phyloP scores from a whole-genome alignment of 2,888 invertebrate genomes.

The Drosophila subquinaria region DNA sequence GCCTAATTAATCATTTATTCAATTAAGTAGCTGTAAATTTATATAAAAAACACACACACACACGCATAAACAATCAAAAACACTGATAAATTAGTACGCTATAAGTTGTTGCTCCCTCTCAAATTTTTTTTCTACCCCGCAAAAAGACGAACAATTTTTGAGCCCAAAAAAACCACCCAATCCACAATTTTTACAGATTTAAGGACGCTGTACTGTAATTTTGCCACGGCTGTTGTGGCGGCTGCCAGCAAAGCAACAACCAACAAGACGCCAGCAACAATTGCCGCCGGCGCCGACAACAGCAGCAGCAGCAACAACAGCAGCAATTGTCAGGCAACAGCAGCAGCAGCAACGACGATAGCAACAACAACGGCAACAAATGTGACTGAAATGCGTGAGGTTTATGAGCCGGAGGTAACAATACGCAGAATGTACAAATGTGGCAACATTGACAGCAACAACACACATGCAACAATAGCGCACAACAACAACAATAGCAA shows the following conservation, averaged over 20 bases:
- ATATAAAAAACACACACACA: slow-evolving; percentile 25
- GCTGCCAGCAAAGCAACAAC: slow-evolving; percentile 67
- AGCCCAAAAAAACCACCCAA: slow-evolving; percentile 76
- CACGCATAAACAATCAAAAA: slow-evolving; percentile 18
- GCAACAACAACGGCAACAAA: slow-evolving; percentile 19
- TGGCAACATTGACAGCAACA: slow-evolving; percentile 53
- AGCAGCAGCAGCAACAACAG: slow-evolving; percentile 28
- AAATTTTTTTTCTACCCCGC: neutral
- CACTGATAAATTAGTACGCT: slow-evolving; percentile 7
- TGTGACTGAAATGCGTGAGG: slow-evolving; percentile 57
- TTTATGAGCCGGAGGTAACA: slow-evolving; percentile 84
- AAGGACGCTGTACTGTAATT: slow-evolving; percentile 85
- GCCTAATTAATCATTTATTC: slow-evolving; percentile 51
- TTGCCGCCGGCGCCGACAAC: slow-evolving; percentile 25
- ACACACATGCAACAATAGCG: slow-evolving; percentile 19
- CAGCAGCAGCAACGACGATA: slow-evolving; percentile 34
- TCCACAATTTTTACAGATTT: slow-evolving; percentile 86
- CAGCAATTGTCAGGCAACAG: slow-evolving; percentile 20
- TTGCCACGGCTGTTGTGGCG: slow-evolving; percentile 84
- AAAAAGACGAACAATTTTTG: slow-evolving; percentile 60
- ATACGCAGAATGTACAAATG: slow-evolving; percentile 85
- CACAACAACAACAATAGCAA: slow-evolving; percentile 35
- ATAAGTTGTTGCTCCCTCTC: slow-evolving; percentile 1
- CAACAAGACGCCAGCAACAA: slow-evolving; percentile 47
- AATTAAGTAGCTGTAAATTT: slow-evolving; percentile 58